Evolutionary conservation across 2,797 vertebrate genomes (phyloP).

Genomic region (Clarias fuscus): DNA sequence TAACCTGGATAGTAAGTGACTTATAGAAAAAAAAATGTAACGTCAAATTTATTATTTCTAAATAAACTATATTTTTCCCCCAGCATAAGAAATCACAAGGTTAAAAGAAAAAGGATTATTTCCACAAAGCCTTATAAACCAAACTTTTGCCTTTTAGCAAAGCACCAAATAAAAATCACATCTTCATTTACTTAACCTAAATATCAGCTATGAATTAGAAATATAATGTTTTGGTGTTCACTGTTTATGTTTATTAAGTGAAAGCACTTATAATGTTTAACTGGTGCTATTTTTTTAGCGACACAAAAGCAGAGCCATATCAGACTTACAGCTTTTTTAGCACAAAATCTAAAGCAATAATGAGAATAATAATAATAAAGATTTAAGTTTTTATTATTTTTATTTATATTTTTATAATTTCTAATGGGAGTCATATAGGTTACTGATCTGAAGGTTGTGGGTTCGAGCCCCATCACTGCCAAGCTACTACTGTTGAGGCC

Average conservation of each 20-base stretch:
- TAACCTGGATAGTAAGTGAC: neutral
- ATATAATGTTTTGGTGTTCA: neutral
- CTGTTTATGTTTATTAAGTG: neutral
- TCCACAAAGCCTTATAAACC: neutral
- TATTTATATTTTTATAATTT: too few species aligned
- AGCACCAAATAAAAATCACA: neutral
- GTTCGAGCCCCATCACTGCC: too few species aligned
- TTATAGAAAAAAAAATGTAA: neutral
- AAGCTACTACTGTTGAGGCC: too few species aligned
- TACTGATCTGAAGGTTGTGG: too few species aligned
- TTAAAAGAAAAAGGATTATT: neutral
- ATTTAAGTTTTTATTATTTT: too few species aligned
- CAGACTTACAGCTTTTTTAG: neutral
- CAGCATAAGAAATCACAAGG: too few species aligned
- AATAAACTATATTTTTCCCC: neutral
- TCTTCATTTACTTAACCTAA: too few species aligned
- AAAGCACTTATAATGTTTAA: neutral
- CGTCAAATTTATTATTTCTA: neutral
- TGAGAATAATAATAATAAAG: neutral
- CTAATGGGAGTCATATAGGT: too few species aligned
- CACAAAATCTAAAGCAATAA: neutral
- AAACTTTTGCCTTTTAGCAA: neutral
- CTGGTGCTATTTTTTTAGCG: neutral
- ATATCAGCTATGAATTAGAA: neutral
- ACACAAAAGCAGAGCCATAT: neutral